phyloP scores from a whole-genome alignment of 2,113 vertebrate species.

The Ctenodactylus gundi region DNA sequence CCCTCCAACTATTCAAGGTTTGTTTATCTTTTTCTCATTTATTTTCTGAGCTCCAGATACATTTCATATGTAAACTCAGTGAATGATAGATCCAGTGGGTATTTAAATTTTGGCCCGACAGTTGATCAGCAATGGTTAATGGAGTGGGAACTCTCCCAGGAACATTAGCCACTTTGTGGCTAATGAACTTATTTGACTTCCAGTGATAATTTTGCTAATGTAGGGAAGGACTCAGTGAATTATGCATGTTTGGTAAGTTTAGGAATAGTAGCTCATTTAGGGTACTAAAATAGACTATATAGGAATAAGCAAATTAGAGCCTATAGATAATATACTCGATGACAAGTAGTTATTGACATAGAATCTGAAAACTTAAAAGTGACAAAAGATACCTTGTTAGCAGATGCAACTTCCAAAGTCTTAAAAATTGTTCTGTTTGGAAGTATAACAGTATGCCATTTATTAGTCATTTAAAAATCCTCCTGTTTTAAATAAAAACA shows the following conservation, averaged over 20 bases:
- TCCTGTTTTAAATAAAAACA: slow-evolving; percentile 20
- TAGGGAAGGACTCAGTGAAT: background rate
- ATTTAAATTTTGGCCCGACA: slow-evolving; percentile 37
- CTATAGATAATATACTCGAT: background rate
- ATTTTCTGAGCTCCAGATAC: slow-evolving; percentile 9
- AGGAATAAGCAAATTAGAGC: background rate
- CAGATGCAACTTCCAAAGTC: background rate
- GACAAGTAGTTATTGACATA: slow-evolving; percentile 30
- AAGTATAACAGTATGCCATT: background rate
- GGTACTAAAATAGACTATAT: slow-evolving; percentile 14
- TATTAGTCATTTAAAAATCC: slow-evolving; percentile 34
- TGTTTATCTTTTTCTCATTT: slow-evolving; percentile 52
- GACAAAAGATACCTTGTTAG: background rate
- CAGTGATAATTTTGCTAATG: slow-evolving; percentile 22
- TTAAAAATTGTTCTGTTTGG: slow-evolving; percentile 19
- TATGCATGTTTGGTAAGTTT: background rate
- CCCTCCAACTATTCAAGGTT: slow-evolving; percentile 94
- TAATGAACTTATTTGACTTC: slow-evolving; percentile 29
- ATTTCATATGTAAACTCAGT: slow-evolving; percentile 56
- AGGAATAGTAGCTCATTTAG: background rate
- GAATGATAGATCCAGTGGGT: background rate
- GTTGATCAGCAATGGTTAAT: background rate
- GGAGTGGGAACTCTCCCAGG: background rate
- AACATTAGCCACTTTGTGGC: background rate
- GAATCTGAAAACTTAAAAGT: slow-evolving; percentile 23